These are phyloP conservation scores for Mesodorylaimus sp. DNA, from an alignment of 2,888 invertebrate species.

Conservation along the genomic window DNA sequence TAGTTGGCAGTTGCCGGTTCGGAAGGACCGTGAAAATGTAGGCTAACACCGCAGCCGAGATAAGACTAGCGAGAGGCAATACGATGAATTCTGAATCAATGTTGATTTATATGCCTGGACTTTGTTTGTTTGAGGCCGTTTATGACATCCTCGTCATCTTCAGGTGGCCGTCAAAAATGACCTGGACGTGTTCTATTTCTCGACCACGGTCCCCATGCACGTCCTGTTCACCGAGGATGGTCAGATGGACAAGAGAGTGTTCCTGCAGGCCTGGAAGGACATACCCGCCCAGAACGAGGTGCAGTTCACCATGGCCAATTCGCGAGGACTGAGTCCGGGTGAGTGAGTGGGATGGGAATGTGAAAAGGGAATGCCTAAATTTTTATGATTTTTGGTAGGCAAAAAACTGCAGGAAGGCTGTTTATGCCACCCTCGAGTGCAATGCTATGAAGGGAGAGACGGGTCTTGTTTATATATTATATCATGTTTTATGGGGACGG, in stretches of 20 bases:
- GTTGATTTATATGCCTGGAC: no score
- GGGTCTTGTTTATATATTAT: background rate
- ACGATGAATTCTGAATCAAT: no score
- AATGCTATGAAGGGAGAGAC: background rate
- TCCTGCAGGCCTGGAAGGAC: conserved; percentile 95
- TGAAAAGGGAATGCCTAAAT: background rate
- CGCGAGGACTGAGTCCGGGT: conserved; percentile 26
- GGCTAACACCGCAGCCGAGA: no score
- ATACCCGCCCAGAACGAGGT: conserved; percentile 94
- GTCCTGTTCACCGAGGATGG: conserved; percentile 87
- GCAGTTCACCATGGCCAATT: conserved; percentile 69
- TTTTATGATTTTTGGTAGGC: conserved; percentile 5
- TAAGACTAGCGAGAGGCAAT: no score
- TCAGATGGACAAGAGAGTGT: conserved; percentile 86
- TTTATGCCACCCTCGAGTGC: background rate
- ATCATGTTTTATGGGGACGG: background rate
- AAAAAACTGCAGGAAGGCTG: background rate
- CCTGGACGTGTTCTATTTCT: conserved; percentile 94
- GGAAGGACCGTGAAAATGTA: no score
- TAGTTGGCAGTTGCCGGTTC: no score
- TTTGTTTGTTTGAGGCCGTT: no score
- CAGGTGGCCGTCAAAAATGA: conserved; percentile 94
- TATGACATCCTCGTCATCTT: conserved; percentile 14
- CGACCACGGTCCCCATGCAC: conserved; percentile 74
- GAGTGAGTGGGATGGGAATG: background rate